Conservation (phyloP, 1,140 invertebrate genomes). For the Lasioglossum albipes region DNA sequence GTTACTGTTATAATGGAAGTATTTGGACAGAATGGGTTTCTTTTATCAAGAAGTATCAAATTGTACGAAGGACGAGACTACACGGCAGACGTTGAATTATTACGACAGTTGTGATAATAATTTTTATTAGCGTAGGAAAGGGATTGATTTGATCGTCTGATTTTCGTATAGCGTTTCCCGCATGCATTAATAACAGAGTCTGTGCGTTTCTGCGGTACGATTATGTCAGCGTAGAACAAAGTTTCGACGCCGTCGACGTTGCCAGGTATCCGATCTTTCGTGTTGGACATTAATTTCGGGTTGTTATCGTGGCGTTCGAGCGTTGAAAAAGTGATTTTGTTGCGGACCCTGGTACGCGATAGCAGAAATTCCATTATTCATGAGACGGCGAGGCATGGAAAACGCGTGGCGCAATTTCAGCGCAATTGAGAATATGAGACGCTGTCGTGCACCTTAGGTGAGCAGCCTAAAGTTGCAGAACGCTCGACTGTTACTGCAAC, state of each 20-base stretch:
- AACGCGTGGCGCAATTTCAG: neutral
- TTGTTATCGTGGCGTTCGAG: neutral
- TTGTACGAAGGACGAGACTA: too few relatives aligned
- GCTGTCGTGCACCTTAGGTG: neutral
- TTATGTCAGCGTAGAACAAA: neutral
- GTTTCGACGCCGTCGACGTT: neutral
- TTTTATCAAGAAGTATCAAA: too few relatives aligned
- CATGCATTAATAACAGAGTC: too few relatives aligned
- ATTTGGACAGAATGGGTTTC: too few relatives aligned
- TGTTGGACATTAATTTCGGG: neutral
- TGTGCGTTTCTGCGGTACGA: too few relatives aligned
- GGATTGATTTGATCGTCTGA: too few relatives aligned
- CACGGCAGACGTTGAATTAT: too few relatives aligned
- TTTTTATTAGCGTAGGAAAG: too few relatives aligned
- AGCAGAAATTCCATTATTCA: conserved; percentile 12
- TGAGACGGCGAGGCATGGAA: neutral
- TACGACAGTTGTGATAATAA: too few relatives aligned
- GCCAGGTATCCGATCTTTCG: neutral
- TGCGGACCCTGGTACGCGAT: neutral
- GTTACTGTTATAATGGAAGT: too few relatives aligned
- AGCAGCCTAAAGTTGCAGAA: neutral
- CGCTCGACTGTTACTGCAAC: neutral
- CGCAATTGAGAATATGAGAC: neutral
- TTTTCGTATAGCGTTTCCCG: too few relatives aligned
- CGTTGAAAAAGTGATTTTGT: conserved; percentile 17